A percentile compares a stretch with the other conserved stretches of the same genome.
These are phyloP conservation scores for Amphilophus citrinellus DNA, from an alignment of 2,113 vertebrate species.

Conservation along the genomic window DNA sequence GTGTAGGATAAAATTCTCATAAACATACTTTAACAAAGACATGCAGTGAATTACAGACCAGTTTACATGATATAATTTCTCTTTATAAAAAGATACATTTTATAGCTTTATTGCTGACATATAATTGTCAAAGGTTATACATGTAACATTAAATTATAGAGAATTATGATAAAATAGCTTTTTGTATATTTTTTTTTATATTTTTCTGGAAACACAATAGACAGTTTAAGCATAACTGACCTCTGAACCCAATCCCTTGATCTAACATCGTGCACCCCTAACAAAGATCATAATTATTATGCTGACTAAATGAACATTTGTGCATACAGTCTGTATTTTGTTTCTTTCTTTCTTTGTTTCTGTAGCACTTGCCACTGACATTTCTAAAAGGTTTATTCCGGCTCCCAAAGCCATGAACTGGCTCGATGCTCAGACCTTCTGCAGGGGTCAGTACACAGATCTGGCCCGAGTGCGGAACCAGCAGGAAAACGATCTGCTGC, in stretches of 20 bases:
- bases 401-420: background rate
- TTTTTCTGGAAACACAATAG: background rate
- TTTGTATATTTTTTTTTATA: background rate
- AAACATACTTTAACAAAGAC: no score
- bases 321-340: background rate
- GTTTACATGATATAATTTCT: no score
- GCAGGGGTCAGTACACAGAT: background rate
- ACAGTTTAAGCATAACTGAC: background rate
- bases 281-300: background rate
- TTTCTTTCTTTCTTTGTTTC: background rate
- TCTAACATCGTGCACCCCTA: rapidly evolving
- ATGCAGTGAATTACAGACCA: no score
- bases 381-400: background rate
- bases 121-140: no score
- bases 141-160: no score
- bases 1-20: no score
- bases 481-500: background rate
- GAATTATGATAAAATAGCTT: no score
- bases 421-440: background rate
- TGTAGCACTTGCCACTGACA: background rate
- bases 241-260: background rate
- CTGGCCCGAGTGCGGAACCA: background rate
- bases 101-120: no score
- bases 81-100: no score
- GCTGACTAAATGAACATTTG: background rate